phyloP scores from a whole-genome alignment of 2,113 vertebrate species.

The Centropus unirufus region DNA sequence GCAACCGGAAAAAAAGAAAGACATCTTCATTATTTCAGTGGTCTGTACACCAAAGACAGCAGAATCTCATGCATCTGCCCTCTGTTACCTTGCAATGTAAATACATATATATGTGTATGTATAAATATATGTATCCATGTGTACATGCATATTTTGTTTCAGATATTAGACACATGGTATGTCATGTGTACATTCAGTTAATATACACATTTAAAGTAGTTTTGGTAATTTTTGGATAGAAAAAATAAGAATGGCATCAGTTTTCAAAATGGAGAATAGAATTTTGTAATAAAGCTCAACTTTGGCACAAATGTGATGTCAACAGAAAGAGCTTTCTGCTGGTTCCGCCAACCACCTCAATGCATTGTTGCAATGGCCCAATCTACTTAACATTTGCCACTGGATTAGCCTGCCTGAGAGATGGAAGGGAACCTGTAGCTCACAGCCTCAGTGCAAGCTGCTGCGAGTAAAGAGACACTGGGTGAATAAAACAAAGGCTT shows the following conservation, averaged over 20 bases:
- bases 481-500: neutral
- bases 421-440: neutral
- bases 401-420: neutral
- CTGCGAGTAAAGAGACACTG: neutral
- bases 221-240: neutral
- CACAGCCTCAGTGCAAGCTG: neutral
- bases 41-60: neutral
- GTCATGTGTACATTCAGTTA: rapidly evolving
- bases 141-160: neutral
- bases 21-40: neutral
- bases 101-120: neutral
- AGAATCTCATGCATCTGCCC: neutral
- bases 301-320: neutral
- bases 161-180: neutral
- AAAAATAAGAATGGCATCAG: neutral
- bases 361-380: neutral
- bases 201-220: neutral
- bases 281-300: neutral
- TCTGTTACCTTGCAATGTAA: neutral
- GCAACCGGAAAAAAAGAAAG: neutral
- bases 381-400: neutral
- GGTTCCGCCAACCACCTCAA: neutral
- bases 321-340: neutral
- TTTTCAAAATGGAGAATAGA: neutral
- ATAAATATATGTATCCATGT: neutral